Evolutionary conservation across 92 coral and sea anemone genomes (phyloP).

Genomic region (Porites divaricata): DNA sequence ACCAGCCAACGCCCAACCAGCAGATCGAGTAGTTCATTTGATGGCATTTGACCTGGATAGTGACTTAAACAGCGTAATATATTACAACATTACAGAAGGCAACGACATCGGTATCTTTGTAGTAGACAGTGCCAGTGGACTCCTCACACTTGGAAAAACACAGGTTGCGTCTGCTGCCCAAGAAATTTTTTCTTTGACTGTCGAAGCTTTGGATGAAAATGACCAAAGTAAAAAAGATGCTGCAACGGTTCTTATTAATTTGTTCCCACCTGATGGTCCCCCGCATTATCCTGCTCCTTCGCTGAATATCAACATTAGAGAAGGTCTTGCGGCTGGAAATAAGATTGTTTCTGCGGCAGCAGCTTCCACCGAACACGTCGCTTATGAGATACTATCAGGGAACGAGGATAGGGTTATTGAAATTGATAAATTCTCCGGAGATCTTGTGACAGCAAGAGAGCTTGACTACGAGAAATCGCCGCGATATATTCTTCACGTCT

Average conservation of each 20-base stretch:
- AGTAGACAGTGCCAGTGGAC: constrained; percentile 71
- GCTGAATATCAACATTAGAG: constrained; percentile 52
- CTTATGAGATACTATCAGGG: constrained; percentile 63
- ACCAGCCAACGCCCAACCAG: constrained; percentile 61
- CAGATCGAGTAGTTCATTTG: constrained; percentile 63
- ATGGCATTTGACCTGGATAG: constrained; percentile 84
- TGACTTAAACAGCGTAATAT: constrained; percentile 58
- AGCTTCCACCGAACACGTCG: constrained; percentile 60
- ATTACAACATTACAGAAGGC: constrained; percentile 64
- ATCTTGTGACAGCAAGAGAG: constrained; percentile 53
- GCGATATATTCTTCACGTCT: constrained; percentile 48
- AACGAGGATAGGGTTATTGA: constrained; percentile 65
- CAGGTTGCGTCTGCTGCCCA: constrained; percentile 47
- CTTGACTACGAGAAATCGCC: constrained; percentile 67
- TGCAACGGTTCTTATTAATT: constrained; percentile 51
- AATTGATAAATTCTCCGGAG: constrained; percentile 76
- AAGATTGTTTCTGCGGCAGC: constrained; percentile 63
- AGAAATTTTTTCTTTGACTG: constrained; percentile 46
- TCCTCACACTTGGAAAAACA: constrained; percentile 52
- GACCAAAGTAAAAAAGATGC: constrained; percentile 44
- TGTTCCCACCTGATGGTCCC: constrained; percentile 60
- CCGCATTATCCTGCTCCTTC: constrained; percentile 71
- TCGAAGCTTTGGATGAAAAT: constrained; percentile 60
- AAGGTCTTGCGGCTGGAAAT: constrained; percentile 71
- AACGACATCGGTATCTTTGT: constrained; percentile 68